Evolutionary conservation across 1,140 invertebrate genomes (phyloP), one percentile per base, ranked within the genome.

Genomic region (Cherax destructor): DNA sequence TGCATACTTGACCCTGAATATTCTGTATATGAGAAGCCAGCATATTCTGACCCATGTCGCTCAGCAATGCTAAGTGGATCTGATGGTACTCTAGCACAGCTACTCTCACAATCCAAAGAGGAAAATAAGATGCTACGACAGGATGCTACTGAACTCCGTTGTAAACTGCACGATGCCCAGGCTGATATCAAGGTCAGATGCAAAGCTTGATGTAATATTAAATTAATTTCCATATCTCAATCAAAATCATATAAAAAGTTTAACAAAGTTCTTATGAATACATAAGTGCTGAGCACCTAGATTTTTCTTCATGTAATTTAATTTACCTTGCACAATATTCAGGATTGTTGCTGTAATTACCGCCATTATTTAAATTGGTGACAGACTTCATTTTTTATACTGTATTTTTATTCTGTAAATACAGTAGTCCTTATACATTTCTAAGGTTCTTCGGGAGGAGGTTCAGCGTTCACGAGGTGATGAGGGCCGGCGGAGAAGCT

Each of bases 81-180:
- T 30, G 91, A 89, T 30, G 90, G 87, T 72, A 92, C 91, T 49
- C 65, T 93, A 41, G 92, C 91, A 16, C 91, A 93, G 77, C 84
- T 93, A 24, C 87, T 93, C 41, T 93, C 91, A 7, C 72, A 97
- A 93, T 95, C 95, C 4, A 95, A 95, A 88, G 96, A 97, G 94
- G 94, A 96, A 93, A 97, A 97, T 93, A 96, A 97, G 92, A 95
- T 95, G 86, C 94, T 97, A 10, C 95, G 95, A 88, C 95, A 96
- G 74, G 96, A 97, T 94, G 95, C 96, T 4, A 96, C 97, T 93
- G 95, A 97, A 24, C 93, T 97, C 6, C 96, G 96, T 87, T 97
- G 97, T 93, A 96, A 97, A 92, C 94, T 97, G 41, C 94, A 94
- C n/a, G 97, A 97, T 94, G 95, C 96, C 52, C 95, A 96, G 93